A percentile compares a stretch with the other conserved stretches of the same genome.
phyloP scores from a whole-genome alignment of 2,888 invertebrate genomes.

The Strigamia maritima region DNA sequence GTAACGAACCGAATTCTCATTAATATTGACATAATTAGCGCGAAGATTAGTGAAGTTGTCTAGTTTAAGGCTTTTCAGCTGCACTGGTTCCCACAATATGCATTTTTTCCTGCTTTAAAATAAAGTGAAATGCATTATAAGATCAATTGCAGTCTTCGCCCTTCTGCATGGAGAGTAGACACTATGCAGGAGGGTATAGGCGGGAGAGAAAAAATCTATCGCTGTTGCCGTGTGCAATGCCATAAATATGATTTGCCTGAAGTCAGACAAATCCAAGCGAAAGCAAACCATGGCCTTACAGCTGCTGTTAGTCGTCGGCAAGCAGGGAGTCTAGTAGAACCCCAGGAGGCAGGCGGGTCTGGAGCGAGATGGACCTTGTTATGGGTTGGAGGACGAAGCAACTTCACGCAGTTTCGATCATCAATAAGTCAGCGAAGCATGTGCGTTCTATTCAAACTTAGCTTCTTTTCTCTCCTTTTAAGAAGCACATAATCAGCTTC shows the following conservation, averaged over 20 bases:
- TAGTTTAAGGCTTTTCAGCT: background rate
- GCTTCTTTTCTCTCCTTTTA: background rate
- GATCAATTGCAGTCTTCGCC: background rate
- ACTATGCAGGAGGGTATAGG: background rate
- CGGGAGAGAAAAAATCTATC: background rate
- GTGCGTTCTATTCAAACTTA: background rate
- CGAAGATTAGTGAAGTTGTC: background rate
- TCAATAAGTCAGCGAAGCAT: background rate
- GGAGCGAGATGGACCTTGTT: background rate
- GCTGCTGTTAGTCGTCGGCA: background rate
- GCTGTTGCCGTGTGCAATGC: background rate
- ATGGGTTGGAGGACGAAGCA: background rate
- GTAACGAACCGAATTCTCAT: background rate
- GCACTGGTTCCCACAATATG: background rate
- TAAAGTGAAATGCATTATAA: slow-evolving; percentile 1
- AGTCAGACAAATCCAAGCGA: slow-evolving; percentile 10
- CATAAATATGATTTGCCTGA: slow-evolving; percentile 10
- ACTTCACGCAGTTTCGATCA: slow-evolving; percentile 5
- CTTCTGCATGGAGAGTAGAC: background rate
- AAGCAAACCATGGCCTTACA: background rate
- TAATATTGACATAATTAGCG: slow-evolving; percentile 10
- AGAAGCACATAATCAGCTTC: background rate
- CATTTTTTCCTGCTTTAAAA: background rate
- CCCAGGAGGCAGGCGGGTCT: background rate
- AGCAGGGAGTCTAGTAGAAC: background rate